A percentile compares a stretch with the other conserved stretches of the same genome.
phyloP scores from a whole-genome alignment of 2,797 vertebrate species.

The Vultur gryphus region DNA sequence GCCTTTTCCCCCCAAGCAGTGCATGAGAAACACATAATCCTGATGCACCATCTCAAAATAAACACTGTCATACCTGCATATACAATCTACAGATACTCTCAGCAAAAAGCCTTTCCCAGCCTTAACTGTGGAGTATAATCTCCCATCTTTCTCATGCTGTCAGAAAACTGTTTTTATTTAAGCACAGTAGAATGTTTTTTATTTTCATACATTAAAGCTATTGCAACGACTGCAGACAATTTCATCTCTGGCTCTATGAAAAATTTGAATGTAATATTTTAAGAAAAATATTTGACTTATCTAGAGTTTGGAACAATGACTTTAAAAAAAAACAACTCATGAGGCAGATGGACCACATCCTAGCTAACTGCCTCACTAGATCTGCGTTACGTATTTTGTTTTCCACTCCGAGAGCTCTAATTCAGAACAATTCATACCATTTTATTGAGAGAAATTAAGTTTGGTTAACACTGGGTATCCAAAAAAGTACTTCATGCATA shows the following conservation, averaged over 20 bases:
- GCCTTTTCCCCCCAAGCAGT: not conserved
- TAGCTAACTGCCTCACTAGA: not conserved
- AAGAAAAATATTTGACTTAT: constrained; percentile 22
- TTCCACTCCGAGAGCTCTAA: not conserved
- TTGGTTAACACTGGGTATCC: not conserved
- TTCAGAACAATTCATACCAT: not conserved
- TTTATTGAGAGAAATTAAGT: not conserved
- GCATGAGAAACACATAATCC: not conserved
- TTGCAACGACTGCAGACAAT: not conserved
- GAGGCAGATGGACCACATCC: not conserved
- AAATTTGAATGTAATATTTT: not conserved
- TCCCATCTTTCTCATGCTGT: not conserved
- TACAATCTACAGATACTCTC: not conserved
- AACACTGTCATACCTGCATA: not conserved
- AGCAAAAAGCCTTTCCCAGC: not conserved
- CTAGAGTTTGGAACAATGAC: not conserved
- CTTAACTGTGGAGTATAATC: not conserved
- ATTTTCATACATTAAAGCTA: not conserved
- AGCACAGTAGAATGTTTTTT: not conserved
- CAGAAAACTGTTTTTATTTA: not conserved
- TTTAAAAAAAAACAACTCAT: not conserved
- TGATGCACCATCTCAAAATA: not conserved
- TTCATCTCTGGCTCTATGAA: not conserved
- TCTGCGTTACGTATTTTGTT: rapidly evolving
- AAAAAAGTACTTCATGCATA: not conserved